Evolutionary conservation across 1,140 invertebrate species (phyloP).

Genomic region (Cyphomyrmex costatus): DNA sequence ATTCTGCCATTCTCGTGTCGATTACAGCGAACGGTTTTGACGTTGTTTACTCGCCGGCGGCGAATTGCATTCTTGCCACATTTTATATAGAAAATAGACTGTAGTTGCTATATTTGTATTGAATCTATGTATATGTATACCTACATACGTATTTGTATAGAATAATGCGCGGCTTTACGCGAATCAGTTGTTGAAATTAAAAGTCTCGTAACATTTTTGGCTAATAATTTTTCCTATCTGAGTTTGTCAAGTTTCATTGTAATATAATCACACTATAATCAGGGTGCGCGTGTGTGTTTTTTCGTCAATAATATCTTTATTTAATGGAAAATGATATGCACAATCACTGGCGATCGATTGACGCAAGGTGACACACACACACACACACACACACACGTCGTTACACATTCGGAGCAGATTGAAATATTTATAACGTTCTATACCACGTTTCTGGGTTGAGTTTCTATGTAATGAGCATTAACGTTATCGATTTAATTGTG

Average conservation of each 20-base stretch:
- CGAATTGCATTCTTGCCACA: conserved; percentile 42
- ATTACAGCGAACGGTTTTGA: conserved; percentile 54
- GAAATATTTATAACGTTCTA: conserved; percentile 73
- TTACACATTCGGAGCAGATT: conserved; percentile 62
- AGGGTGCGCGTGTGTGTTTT: not conserved
- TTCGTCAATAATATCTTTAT: conserved; percentile 64
- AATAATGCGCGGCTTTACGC: conserved; percentile 1
- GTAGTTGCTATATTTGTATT: conserved; percentile 20
- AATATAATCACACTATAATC: not conserved
- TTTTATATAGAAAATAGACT: conserved; percentile 15
- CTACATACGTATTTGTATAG: not conserved
- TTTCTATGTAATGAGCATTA: conserved; percentile 59
- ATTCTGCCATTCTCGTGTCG: conserved; percentile 64
- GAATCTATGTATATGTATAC: not conserved
- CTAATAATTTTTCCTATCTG: conserved; percentile 31
- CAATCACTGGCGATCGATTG: conserved; percentile 62
- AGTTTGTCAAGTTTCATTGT: not conserved
- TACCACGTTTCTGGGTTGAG: conserved; percentile 51
- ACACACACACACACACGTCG: too few relatives aligned
- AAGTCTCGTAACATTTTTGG: not conserved
- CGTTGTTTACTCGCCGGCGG: conserved; percentile 54
- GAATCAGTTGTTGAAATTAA: conserved; percentile 1
- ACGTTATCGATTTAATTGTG: conserved; percentile 68
- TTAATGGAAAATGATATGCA: conserved; percentile 64
- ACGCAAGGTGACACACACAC: conserved; percentile 65